Percentiles rank a stretch among this genome's conserved stretches.
Evolutionary conservation across 2,888 invertebrate genomes (phyloP).

Genomic region (Hofmannophila pseudospretella): DNA sequence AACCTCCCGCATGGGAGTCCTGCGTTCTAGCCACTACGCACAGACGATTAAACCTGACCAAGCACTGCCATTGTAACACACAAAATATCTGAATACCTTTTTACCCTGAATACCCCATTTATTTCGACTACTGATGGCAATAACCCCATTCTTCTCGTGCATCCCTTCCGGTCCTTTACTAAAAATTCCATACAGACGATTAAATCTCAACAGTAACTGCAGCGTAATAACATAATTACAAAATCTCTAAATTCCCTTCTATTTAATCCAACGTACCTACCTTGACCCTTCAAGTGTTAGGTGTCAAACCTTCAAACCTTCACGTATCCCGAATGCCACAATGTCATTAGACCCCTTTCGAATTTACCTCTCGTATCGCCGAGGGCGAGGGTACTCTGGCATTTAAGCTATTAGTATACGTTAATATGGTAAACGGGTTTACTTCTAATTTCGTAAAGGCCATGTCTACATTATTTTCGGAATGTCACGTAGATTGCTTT

Average conservation of each 20-base stretch:
- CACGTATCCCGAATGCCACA: slow-evolving; percentile 3
- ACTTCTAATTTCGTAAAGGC: neutral
- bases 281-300: slow-evolving; percentile 5
- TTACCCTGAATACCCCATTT: too few relatives aligned
- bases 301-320: slow-evolving; percentile 9
- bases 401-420: slow-evolving; percentile 5
- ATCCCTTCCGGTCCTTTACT: too few relatives aligned
- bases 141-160: too few relatives aligned
- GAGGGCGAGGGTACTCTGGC: slow-evolving; percentile 1
- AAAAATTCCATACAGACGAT: neutral
- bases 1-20: too few relatives aligned
- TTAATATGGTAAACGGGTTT: slow-evolving; percentile 2
- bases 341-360: slow-evolving; percentile 7
- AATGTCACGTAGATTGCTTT: too few relatives aligned
- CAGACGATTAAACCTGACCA: too few relatives aligned
- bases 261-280: neutral
- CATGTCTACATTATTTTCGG: too few relatives aligned
- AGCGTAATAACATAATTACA: neutral
- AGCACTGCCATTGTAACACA: too few relatives aligned
- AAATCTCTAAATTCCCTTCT: neutral
- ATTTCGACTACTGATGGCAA: too few relatives aligned
- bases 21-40: too few relatives aligned
- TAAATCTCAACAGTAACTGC: neutral
- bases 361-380: slow-evolving; percentile 2
- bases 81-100: too few relatives aligned